These are phyloP conservation scores for Poecilobothrus nobilitatus DNA, from an alignment of 2,888 invertebrate genomes.

Conservation along the genomic window DNA sequence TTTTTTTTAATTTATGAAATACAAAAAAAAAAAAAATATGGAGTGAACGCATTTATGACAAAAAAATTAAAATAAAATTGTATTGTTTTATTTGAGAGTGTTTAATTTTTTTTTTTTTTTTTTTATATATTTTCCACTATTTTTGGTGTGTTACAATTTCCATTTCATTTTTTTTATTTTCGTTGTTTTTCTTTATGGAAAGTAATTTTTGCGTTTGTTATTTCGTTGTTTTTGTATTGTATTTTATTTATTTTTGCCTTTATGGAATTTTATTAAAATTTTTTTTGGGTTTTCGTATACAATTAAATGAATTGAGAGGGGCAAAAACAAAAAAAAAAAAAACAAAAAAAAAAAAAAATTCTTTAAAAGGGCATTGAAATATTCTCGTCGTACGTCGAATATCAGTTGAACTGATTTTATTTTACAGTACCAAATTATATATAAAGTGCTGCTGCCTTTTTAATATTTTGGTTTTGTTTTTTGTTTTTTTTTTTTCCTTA, in stretches of 20 bases:
- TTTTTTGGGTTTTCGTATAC: background rate
- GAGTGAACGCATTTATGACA: background rate
- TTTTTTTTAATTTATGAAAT: too few relatives aligned
- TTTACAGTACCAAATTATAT: too few relatives aligned
- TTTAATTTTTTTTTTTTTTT: too few relatives aligned
- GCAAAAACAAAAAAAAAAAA: background rate
- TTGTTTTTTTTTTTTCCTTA: background rate
- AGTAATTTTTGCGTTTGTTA: background rate
- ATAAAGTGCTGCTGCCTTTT: too few relatives aligned
- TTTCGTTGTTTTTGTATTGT: background rate
- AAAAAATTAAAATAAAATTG: background rate
- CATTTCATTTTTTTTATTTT: background rate
- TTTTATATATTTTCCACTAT: background rate
- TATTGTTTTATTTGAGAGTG: background rate
- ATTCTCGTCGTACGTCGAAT: background rate
- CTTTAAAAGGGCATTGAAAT: background rate
- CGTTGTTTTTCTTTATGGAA: background rate
- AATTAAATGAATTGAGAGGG: background rate
- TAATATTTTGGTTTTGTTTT: background rate
- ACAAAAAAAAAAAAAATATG: background rate
- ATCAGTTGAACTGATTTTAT: too few relatives aligned
- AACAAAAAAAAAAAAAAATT: background rate
- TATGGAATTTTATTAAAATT: background rate
- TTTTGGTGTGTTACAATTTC: constrained; percentile 1
- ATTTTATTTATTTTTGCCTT: background rate